These are phyloP conservation scores for Strigamia transsilvanica DNA, from an alignment of 2,888 invertebrate genomes.

Conservation along the genomic window DNA sequence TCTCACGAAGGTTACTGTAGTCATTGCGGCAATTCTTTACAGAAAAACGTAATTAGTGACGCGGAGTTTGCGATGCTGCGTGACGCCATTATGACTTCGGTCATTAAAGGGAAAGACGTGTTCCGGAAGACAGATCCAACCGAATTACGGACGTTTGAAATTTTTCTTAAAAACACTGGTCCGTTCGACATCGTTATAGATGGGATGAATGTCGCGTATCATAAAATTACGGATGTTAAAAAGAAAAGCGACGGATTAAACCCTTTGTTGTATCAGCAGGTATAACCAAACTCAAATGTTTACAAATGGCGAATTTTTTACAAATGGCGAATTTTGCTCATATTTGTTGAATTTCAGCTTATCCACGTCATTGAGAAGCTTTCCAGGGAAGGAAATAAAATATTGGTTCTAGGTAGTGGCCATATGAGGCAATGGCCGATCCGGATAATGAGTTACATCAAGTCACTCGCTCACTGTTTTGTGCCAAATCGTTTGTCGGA, in stretches of 20 bases:
- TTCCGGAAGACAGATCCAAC: slow-evolving; percentile 77
- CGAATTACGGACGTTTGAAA: slow-evolving; percentile 74
- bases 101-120: slow-evolving; percentile 67
- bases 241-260: slow-evolving; percentile 61
- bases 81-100: neutral
- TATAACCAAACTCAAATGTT: neutral
- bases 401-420: neutral
- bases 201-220: slow-evolving; percentile 79
- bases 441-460: neutral
- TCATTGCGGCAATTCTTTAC: neutral
- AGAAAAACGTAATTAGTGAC: neutral
- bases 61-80: neutral
- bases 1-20: neutral
- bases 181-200: slow-evolving; percentile 85
- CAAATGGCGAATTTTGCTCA: neutral
- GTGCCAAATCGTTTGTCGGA: neutral
- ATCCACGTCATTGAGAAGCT: neutral
- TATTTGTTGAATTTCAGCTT: neutral
- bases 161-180: slow-evolving; percentile 72
- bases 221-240: slow-evolving; percentile 25
- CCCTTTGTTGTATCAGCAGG: neutral
- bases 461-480: neutral
- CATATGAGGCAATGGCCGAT: neutral
- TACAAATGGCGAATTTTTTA: neutral
- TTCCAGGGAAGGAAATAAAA: neutral